These are phyloP conservation scores for Drosophila parabipectinata DNA, from an alignment of 1,140 invertebrate species.

Conservation along the genomic window DNA sequence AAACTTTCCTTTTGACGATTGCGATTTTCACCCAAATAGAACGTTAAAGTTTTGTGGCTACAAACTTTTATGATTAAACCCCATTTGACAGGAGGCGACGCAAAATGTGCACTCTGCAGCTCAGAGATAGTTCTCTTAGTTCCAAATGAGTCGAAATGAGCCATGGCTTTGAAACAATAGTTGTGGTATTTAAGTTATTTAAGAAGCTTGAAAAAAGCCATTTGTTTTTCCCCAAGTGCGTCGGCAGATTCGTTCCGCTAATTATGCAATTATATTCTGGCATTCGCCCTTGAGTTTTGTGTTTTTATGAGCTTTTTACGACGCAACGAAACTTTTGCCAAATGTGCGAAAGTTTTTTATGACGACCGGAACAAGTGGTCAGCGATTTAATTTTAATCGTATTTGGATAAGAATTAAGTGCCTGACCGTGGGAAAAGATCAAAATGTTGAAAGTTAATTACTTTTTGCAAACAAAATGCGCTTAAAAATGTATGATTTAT, in stretches of 20 bases:
- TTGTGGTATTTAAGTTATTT: background rate
- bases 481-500: background rate
- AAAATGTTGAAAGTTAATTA: slow-evolving; percentile 44
- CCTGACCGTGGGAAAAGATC: background rate
- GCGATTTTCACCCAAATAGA: background rate
- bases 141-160: background rate
- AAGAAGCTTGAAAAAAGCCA: slow-evolving; percentile 1
- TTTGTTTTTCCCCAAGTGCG: slow-evolving; percentile 21
- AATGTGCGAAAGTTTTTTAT: slow-evolving; percentile 47
- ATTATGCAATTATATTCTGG: slow-evolving; percentile 72
- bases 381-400: slow-evolving; percentile 69
- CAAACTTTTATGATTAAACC: slow-evolving; percentile 64
- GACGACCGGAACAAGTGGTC: slow-evolving; percentile 41
- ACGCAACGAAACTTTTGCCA: slow-evolving; percentile 48
- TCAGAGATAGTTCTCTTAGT: slow-evolving; percentile 1
- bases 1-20: slow-evolving; percentile 10
- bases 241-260: slow-evolving; percentile 45
- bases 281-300: background rate
- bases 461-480: slow-evolving; percentile 16
- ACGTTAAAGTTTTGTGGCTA: slow-evolving; percentile 39
- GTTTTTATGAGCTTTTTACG: slow-evolving; percentile 58
- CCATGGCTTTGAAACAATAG: slow-evolving; percentile 1
- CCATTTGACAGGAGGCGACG: slow-evolving; percentile 28
- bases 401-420: slow-evolving; percentile 74
- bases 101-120: background rate